Percentiles rank a stretch among this genome's conserved stretches.
These are phyloP conservation scores for Pampus argenteus DNA, from an alignment of 2,797 vertebrate species.

Conservation along the genomic window DNA sequence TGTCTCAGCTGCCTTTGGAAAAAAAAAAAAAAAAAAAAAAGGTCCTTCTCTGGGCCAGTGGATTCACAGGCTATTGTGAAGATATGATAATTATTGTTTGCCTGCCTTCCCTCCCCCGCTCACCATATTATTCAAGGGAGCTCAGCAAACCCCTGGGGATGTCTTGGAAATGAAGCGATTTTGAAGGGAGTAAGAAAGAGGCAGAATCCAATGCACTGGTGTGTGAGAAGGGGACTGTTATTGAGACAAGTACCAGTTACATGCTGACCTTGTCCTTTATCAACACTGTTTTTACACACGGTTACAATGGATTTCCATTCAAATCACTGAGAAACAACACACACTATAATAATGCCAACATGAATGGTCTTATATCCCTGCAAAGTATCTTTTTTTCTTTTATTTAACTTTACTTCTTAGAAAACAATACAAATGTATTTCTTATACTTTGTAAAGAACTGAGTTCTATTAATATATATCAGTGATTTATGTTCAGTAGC, in stretches of 20 bases:
- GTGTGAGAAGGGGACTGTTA: slow-evolving; percentile 79
- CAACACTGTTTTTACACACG: slow-evolving; percentile 72
- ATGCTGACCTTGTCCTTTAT: slow-evolving; percentile 76
- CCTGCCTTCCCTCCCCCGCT: slow-evolving; percentile 81
- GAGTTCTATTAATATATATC: slow-evolving; percentile 62
- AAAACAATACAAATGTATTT: slow-evolving; percentile 66
- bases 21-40: slow-evolving; percentile 50
- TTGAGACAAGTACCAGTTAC: slow-evolving; percentile 84
- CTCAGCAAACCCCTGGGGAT: slow-evolving; percentile 79
- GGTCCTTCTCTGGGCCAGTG: slow-evolving; percentile 69
- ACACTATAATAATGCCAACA: slow-evolving; percentile 62
- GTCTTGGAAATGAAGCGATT: slow-evolving; percentile 84
- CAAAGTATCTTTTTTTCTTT: slow-evolving; percentile 17
- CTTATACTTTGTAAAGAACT: slow-evolving; percentile 51
- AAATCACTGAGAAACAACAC: slow-evolving; percentile 69
- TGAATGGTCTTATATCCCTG: slow-evolving; percentile 49
- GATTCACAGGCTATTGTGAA: slow-evolving; percentile 84
- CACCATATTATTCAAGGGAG: slow-evolving; percentile 81
- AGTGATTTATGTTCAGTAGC: slow-evolving; percentile 69
- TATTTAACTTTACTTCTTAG: slow-evolving; percentile 47
- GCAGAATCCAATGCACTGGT: slow-evolving; percentile 79
- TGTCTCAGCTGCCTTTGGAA: slow-evolving; percentile 65
- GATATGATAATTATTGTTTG: slow-evolving; percentile 90
- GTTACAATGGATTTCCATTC: slow-evolving; percentile 71
- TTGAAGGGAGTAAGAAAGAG: slow-evolving; percentile 80